Evolutionary conservation across 2,797 vertebrate genomes (phyloP), one percentile per base, ranked within the genome.

Genomic region (Crenuchus spilurus): DNA sequence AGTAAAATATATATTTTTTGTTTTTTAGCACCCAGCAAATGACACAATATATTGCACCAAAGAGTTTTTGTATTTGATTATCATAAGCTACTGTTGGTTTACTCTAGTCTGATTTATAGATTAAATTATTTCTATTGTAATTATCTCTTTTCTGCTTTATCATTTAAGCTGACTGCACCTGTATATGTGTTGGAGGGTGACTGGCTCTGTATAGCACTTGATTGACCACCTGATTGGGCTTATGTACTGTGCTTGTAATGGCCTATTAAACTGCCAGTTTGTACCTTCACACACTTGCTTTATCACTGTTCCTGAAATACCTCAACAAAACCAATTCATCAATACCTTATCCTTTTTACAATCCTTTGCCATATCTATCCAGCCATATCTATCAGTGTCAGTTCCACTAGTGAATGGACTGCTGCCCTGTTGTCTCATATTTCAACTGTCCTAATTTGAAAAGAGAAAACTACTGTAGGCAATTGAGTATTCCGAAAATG

Each of bases 251-350:
- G 20, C 37, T 16, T 14, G 7, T 46, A 46, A 46, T 46, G 44
- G n/a, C 6, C 44, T 44, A 24, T 58, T 70, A 70, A 69, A 58
- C 44, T 41, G 5, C n/a, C 28, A 26, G 46, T 46, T 70, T 18
- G 6, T 58, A 31, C 28, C n/a, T 37, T 28, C 22, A 18, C 31
- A 0, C 2, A 26, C 26, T 51, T 1, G 0, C 30, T 60, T 70
- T 31, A 65, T 65, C 22, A 54, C 39, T 46, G 39, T 69, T 16
- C 39, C 37, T 58, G 28, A 18, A 58, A 5, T 10, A 20, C 35
- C 41, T 54, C 54, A 54, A 55, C 41, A 54, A 39, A 57, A 54
- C 57, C 52, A 57, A 57, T 57, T 54, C 51, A 69, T 66, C 26
- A 66, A 37, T 66, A 30, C 9, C 24, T 66, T 48, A 66, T 16